Percentiles rank a stretch among this genome's conserved stretches.
Evolutionary conservation across 1,140 invertebrate genomes (phyloP).

Genomic region (Zaprionus capensis): DNA sequence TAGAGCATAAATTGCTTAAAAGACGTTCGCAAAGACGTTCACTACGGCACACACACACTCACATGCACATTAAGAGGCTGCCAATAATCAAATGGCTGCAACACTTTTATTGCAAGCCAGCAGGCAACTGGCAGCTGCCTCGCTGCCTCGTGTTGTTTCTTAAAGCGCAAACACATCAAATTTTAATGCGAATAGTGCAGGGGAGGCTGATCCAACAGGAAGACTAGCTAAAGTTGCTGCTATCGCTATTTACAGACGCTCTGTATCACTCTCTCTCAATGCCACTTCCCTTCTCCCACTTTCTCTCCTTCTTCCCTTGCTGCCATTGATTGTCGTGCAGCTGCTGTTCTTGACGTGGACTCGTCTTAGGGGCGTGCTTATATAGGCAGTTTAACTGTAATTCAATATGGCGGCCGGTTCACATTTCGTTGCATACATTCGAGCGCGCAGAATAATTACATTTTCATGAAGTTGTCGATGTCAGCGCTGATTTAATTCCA

Average conservation of each 20-base stretch:
- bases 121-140: conserved; percentile 32
- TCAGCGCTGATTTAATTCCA: conserved; percentile 81
- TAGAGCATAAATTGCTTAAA: conserved; percentile 54
- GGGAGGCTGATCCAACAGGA: conserved; percentile 1
- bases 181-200: conserved; percentile 43
- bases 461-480: conserved; percentile 82
- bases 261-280: neutral
- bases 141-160: conserved; percentile 13
- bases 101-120: conserved; percentile 62
- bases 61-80: conserved; percentile 39
- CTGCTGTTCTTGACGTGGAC: conserved; percentile 46
- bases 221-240: neutral
- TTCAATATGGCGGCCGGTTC: conserved; percentile 64
- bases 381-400: conserved; percentile 82
- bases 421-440: conserved; percentile 67
- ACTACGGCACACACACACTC: conserved; percentile 32
- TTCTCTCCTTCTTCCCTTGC: neutral
- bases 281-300: too few species aligned
- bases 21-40: conserved; percentile 13
- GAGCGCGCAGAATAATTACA: conserved; percentile 71
- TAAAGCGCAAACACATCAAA: conserved; percentile 45
- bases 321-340: conserved; percentile 31
- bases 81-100: conserved; percentile 69
- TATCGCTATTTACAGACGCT: conserved; percentile 12
- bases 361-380: conserved; percentile 53